Base-by-base conservation (phyloP, 1,140 invertebrate genomes). In the Myzus persicae region DNA sequence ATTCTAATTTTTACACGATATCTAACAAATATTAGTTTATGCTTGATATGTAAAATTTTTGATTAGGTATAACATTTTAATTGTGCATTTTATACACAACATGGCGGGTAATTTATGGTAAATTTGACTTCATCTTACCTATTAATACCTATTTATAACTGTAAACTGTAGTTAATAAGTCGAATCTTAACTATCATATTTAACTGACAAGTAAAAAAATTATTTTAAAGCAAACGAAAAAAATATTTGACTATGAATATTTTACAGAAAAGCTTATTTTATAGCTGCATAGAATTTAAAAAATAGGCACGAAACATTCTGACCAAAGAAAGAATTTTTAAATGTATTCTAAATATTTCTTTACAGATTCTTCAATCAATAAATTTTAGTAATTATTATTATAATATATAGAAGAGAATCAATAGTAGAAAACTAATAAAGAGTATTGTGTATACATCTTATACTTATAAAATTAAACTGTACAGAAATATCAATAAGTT, bases 391-490 rank as follows among this genome's bases (percentile, higher is more conserved):
- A 76, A 76, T 14, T 76, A 76, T 14, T 76, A 76, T 76, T 18
- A 2, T 76, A 76, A 18, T 76, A 76, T 18, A 76, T 6, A 76
- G 18, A n/a, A 76, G 14, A 76, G 4, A 76, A 18, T 6, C 59
- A 1, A 76, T 76, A 5, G 20, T n/a, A 76, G 14, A 76, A 76
- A 76, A n/a, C 14, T n/a, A 76, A 76, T 76, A 76, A n/a, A 18
- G 14, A 76, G 36, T 76, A 76, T 76, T 76, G 36, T 18, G 36
- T n/a, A 76, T 1, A 76, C 14, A 76, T n/a, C 14, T 67, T 76
- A n/a, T 76, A n/a, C n/a, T n/a, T n/a, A 76, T 76, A n/a, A 76
- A 76, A 76, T 76, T 76, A 76, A 76, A 76, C 31, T 76, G 31
- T 18, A 76, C n/a, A 18, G 31, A 76, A 76, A 76, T 76, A 76